Percentiles rank a stretch among this genome's conserved stretches.
Evolutionary conservation across 1,140 invertebrate genomes (phyloP).

Genomic region (Apis florea): DNA sequence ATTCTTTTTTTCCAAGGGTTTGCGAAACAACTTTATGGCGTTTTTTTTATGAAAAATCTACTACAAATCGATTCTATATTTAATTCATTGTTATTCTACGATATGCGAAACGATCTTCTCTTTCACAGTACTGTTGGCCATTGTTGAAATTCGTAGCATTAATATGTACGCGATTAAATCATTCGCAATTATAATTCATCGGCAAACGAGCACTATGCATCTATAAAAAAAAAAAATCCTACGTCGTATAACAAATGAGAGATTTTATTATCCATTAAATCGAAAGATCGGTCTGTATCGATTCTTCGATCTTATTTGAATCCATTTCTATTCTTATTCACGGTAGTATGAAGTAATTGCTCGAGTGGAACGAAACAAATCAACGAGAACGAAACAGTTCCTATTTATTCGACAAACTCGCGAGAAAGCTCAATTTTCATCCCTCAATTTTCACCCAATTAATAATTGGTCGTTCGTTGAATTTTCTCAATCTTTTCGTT

Average conservation of each 20-base stretch:
- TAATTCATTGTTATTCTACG: background rate
- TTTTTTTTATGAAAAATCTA: background rate
- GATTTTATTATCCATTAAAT: background rate
- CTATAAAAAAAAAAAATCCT: background rate
- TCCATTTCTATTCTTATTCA: background rate
- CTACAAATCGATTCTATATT: background rate
- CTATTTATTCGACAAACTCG: background rate
- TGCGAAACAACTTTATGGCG: background rate
- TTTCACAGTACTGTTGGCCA: background rate
- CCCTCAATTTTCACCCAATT: background rate
- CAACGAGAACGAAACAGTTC: background rate
- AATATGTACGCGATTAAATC: slow-evolving; percentile 11
- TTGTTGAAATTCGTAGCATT: slow-evolving; percentile 19
- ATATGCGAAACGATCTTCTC: background rate
- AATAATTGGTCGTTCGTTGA: background rate
- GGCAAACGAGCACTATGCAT: background rate
- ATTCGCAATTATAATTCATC: slow-evolving; percentile 5
- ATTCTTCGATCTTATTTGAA: background rate
- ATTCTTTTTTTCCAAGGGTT: background rate
- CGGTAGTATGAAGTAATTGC: background rate
- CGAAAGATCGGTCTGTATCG: too few species aligned
- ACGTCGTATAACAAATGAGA: background rate
- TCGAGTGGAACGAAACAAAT: background rate
- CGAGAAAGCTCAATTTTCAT: background rate
- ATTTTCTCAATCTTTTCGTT: background rate